Evolutionary conservation across 2,113 vertebrate genomes (phyloP).

Genomic region (Sylvia atricapilla): DNA sequence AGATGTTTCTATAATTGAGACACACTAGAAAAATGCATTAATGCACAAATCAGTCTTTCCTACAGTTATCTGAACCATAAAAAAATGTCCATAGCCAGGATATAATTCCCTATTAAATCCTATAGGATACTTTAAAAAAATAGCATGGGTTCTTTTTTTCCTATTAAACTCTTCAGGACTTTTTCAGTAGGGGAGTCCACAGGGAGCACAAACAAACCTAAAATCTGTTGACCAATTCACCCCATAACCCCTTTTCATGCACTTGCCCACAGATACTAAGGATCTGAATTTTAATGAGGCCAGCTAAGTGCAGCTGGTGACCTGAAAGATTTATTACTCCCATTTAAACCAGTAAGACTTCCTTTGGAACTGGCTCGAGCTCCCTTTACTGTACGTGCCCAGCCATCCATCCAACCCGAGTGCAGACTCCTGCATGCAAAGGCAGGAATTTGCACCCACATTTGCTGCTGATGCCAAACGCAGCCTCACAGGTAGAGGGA

Average conservation of each 20-base stretch:
- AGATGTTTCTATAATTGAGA: slow-evolving; percentile 71
- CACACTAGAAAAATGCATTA: slow-evolving; percentile 64
- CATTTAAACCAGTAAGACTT: slow-evolving; percentile 58
- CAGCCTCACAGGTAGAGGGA: neutral
- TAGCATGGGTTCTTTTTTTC: slow-evolving; percentile 17
- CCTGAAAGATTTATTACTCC: slow-evolving; percentile 49
- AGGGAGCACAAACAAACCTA: slow-evolving; percentile 37
- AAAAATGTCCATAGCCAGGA: slow-evolving; percentile 42
- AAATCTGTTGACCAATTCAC: slow-evolving; percentile 54
- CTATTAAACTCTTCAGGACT: slow-evolving; percentile 10
- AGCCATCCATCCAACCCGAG: neutral
- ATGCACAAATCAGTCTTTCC: slow-evolving; percentile 62
- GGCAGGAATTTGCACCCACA: neutral
- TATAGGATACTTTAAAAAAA: slow-evolving; percentile 19
- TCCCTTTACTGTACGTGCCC: slow-evolving; percentile 6
- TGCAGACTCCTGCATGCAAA: neutral
- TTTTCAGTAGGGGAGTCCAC: slow-evolving; percentile 21
- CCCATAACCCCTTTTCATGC: slow-evolving; percentile 20
- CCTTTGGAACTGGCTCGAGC: neutral
- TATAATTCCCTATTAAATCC: slow-evolving; percentile 58
- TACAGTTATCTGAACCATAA: slow-evolving; percentile 64
- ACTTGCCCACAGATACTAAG: slow-evolving; percentile 33
- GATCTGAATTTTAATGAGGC: slow-evolving; percentile 51
- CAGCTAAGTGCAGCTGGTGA: slow-evolving; percentile 51
- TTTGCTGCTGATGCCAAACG: neutral